Base-by-base conservation (phyloP, 2,797 vertebrate species). In the Gallinago nigripennis region DNA sequence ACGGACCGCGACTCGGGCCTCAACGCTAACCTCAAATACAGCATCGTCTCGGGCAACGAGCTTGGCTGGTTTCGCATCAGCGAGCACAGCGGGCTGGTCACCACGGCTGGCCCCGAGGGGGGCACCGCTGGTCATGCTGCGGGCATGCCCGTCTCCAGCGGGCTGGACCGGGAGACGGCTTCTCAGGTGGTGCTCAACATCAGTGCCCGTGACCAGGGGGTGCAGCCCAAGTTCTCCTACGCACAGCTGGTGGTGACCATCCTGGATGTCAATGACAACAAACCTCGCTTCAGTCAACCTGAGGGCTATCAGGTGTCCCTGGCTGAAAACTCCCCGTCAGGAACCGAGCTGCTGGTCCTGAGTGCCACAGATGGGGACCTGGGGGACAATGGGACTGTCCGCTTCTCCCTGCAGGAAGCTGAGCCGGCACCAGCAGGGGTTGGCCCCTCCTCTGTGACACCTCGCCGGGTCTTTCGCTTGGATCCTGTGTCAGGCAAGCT, bases 1-100 rank as follows among this genome's bases (percentile, higher is more conserved):
- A 99, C 99, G 5, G 99, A 99, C 95, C 99, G 99, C 1, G 99
- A 99, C 98, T 99, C 99, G 0, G 99, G 99, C 88, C 99, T 99
- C 96, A 99, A 99, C 3, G 99, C 99, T 95, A 99, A 99, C 96
- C 98, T 99, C 79, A 99, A 98, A 83, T 99, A 99, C 97, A 99
- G 99, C 57, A 98, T 99, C 4, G 99, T 99, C 97, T 99, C 99
- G 23, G 99, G 99, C 97, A 99, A 99, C 3, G 98, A 98, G 93
- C 98, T 99, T 60, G 99, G 99, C 93, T 99, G 99, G 99, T 99
- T 99, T 95, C 96, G 97, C 88, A 99, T 99, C 97, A 99, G 99
- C 16, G 99, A 99, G 93, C 99, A 99, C 96, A 99, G 99, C 1
- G 99, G 99, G 93, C 98, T 99, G 96, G 99, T 99, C 91, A 99